phyloP scores from a whole-genome alignment of 2,888 invertebrate genomes.

The Disparrhopalites patrizii region DNA sequence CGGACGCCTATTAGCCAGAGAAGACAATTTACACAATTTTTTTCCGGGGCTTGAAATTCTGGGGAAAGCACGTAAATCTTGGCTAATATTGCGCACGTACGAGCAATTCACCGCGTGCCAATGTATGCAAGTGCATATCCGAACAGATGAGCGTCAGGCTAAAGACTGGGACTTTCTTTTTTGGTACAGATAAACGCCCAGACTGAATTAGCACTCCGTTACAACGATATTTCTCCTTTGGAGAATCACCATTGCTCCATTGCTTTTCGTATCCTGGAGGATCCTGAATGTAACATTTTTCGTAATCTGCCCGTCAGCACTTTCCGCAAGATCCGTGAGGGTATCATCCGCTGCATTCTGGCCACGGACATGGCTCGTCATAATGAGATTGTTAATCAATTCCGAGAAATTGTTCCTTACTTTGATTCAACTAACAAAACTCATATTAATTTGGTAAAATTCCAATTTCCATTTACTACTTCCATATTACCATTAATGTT shows the following conservation, averaged over 20 bases:
- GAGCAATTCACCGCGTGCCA: no score
- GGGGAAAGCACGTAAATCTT: no score
- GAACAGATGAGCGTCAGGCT: no score
- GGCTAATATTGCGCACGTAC: no score
- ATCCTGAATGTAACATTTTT: conserved; percentile 75
- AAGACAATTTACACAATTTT: no score
- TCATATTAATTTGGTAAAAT: conserved; percentile 67
- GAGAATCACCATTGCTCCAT: conserved; percentile 85
- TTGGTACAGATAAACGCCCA: conserved; percentile 75
- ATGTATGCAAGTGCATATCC: no score
- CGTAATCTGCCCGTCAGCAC: conserved; percentile 58
- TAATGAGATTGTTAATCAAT: conserved; percentile 67
- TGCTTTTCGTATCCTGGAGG: conserved; percentile 72
- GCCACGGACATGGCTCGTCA: conserved; percentile 76
- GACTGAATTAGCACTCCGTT: conserved; percentile 74
- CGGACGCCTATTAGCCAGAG: no score
- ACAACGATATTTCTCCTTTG: conserved; percentile 79
- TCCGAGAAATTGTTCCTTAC: conserved; percentile 62
- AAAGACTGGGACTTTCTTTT: no score
- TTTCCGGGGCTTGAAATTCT: no score
- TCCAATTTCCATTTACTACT: no score
- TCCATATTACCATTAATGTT: background rate
- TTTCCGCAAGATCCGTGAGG: conserved; percentile 55
- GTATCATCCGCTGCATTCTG: conserved; percentile 71
- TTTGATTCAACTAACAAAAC: conserved; percentile 66